A percentile compares a stretch with the other conserved stretches of the same genome.
phyloP scores from a whole-genome alignment of 2,113 vertebrate species.

The Stegostoma tigrinum region DNA sequence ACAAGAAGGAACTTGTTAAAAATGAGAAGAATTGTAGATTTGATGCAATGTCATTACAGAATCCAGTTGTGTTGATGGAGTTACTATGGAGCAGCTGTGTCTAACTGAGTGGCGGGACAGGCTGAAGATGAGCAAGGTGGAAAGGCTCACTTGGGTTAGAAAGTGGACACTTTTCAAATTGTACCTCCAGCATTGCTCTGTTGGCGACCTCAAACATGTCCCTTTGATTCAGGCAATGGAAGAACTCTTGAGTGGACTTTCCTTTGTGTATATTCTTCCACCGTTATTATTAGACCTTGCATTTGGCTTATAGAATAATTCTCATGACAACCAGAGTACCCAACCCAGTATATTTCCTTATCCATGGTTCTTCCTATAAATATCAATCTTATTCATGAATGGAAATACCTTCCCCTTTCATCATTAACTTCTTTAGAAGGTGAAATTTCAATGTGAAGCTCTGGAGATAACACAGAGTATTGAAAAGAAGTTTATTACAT shows the following conservation, averaged over 20 bases:
- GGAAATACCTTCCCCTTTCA: not conserved
- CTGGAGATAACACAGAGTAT: not conserved
- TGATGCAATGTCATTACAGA: not conserved
- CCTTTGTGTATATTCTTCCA: not conserved
- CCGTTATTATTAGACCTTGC: not conserved
- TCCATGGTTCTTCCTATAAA: not conserved
- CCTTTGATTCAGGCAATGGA: not conserved
- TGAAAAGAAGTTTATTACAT: not conserved
- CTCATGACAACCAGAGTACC: not conserved
- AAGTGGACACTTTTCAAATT: not conserved
- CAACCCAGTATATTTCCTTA: not conserved
- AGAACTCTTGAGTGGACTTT: not conserved
- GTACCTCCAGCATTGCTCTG: not conserved
- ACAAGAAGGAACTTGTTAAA: not conserved
- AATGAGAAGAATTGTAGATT: not conserved
- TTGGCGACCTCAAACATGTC: not conserved
- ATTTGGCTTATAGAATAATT: not conserved
- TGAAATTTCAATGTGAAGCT: not conserved
- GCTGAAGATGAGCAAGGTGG: not conserved
- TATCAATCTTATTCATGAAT: not conserved
- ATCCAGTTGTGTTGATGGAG: not conserved
- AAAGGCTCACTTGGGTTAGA: not conserved
- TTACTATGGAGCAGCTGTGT: not conserved
- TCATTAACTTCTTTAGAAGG: not conserved
- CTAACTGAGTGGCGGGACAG: not conserved